Conservation (phyloP, 2,888 invertebrate genomes). For the Ormyrus rosae region DNA sequence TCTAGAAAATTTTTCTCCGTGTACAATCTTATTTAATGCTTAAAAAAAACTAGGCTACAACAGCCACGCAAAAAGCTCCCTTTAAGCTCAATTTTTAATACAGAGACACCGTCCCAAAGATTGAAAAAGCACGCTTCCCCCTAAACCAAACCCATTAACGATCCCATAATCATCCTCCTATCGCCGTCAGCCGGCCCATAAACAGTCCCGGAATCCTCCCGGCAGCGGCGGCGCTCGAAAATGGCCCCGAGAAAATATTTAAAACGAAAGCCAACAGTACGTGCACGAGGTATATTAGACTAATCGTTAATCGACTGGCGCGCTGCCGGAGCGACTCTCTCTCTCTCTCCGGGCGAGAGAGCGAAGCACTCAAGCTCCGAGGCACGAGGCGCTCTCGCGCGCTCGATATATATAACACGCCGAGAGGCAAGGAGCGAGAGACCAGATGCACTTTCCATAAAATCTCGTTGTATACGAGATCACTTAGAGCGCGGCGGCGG, state of each 20-base stretch:
- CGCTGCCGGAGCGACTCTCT: not conserved
- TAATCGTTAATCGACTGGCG: conserved; percentile 38
- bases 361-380: conserved; percentile 18
- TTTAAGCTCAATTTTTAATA: too few species aligned
- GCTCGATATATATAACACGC: too few species aligned
- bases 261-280: conserved; percentile 24
- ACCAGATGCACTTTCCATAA: conserved; percentile 75
- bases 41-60: too few species aligned
- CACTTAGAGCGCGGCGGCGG: conserved; percentile 68
- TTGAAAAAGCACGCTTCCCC: too few species aligned
- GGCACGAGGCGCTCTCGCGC: not conserved
- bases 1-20: too few species aligned
- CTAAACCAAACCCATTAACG: too few species aligned
- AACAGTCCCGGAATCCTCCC: not conserved
- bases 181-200: too few species aligned
- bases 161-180: too few species aligned
- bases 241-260: conserved; percentile 20
- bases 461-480: conserved; percentile 74
- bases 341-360: not conserved
- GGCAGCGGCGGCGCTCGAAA: too few species aligned
- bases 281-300: conserved; percentile 27
- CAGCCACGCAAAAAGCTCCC: too few species aligned
- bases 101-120: too few species aligned
- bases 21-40: too few species aligned
- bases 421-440: conserved; percentile 55